phyloP scores from a whole-genome alignment of 2,888 invertebrate genomes.

The Nomada lathburiana region DNA sequence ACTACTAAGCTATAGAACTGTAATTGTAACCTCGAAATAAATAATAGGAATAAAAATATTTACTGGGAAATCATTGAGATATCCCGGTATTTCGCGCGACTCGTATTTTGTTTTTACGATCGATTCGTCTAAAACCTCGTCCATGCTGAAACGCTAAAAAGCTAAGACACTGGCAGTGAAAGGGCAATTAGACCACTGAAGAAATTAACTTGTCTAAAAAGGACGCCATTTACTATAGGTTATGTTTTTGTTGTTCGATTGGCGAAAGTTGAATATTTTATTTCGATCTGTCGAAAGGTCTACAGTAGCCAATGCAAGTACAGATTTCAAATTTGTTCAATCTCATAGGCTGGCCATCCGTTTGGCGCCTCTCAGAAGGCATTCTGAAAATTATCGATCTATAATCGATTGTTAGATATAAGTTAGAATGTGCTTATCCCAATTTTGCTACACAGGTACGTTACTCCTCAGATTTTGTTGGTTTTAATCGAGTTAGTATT shows the following conservation, averaged over 20 bases:
- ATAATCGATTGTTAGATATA: conserved; percentile 22
- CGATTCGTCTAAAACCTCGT: conserved; percentile 75
- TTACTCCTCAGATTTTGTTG: too few relatives aligned
- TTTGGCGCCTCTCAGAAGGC: neutral
- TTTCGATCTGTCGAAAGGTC: conserved; percentile 29
- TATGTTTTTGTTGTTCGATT: conserved; percentile 63
- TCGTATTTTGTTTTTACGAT: conserved; percentile 73
- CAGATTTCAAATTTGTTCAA: conserved; percentile 38
- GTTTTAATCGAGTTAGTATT: neutral
- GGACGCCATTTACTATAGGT: conserved; percentile 66
- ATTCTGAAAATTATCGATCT: conserved; percentile 22
- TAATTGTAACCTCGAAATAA: conserved; percentile 26
- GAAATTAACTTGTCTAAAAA: conserved; percentile 38
- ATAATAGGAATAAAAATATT: conserved; percentile 61
- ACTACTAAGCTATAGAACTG: neutral
- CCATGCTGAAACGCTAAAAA: conserved; percentile 66
- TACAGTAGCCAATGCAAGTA: conserved; percentile 30
- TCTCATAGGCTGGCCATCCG: conserved; percentile 22
- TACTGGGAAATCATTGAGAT: conserved; percentile 77
- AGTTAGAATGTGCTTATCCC: conserved; percentile 26
- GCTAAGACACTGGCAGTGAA: conserved; percentile 28
- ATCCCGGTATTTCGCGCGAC: conserved; percentile 71
- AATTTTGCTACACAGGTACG: neutral
- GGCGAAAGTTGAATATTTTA: conserved; percentile 31
- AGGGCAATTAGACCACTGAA: conserved; percentile 30